phyloP scores from a whole-genome alignment of 2,888 invertebrate genomes.

The Epistrophe eligans region DNA sequence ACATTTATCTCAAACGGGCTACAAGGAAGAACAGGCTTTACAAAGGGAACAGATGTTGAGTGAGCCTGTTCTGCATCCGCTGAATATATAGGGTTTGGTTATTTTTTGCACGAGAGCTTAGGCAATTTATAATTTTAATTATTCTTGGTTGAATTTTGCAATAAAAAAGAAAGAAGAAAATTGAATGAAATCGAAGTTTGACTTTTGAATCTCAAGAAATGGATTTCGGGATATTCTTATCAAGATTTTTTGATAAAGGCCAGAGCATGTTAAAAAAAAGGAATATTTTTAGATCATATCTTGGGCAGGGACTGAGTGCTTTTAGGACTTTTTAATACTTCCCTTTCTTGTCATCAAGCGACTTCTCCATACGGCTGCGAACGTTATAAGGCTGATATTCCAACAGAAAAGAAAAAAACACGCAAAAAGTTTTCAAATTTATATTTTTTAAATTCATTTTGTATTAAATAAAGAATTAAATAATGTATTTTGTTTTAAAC shows the following conservation, averaged over 20 bases:
- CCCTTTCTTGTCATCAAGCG: no score
- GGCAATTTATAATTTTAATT: conserved; percentile 55
- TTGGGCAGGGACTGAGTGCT: no score
- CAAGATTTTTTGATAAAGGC: no score
- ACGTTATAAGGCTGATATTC: neutral
- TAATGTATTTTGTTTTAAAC: conserved; percentile 1
- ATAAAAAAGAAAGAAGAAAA: conserved; percentile 49
- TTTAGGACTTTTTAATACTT: no score
- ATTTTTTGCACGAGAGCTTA: neutral
- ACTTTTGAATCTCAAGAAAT: neutral
- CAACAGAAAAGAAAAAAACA: neutral
- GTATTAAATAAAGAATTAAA: neutral
- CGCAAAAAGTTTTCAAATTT: neutral
- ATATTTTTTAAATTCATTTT: neutral
- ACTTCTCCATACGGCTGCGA: neutral
- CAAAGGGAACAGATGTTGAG: conserved; percentile 43
- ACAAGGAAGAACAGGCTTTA: conserved; percentile 79
- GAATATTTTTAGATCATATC: no score
- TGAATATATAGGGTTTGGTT: conserved; percentile 77
- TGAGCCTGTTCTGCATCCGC: conserved; percentile 77
- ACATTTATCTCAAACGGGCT: conserved; percentile 93
- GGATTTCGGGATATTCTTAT: no score
- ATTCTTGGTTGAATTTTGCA: conserved; percentile 61
- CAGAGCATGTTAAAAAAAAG: no score
- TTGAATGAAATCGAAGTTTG: neutral